These are phyloP conservation scores for Chaetodon trifascialis DNA, from an alignment of 2,113 vertebrate species.

Conservation along the genomic window DNA sequence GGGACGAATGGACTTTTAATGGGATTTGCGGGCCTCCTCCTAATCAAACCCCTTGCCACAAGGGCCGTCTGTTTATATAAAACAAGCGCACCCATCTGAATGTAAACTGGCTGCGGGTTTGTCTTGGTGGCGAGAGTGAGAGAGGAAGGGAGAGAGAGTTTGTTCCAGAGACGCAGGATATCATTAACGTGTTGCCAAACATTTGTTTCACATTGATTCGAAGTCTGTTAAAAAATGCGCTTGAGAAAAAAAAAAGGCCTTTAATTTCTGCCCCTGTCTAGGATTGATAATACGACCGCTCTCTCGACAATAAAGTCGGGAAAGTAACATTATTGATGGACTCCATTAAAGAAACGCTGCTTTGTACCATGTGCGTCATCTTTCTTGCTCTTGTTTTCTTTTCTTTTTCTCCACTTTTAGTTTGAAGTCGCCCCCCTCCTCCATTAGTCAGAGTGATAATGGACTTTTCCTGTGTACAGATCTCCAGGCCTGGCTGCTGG, in stretches of 20 bases:
- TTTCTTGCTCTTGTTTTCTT: constrained; percentile 71
- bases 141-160: constrained; percentile 48
- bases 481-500: constrained; percentile 71
- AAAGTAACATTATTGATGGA: constrained; percentile 75
- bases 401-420: constrained; percentile 57
- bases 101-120: constrained; percentile 81
- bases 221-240: constrained; percentile 65
- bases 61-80: constrained; percentile 81
- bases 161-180: constrained; percentile 67
- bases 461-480: constrained; percentile 74
- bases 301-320: constrained; percentile 67
- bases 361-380: constrained; percentile 71
- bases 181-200: constrained; percentile 76
- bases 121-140: constrained; percentile 63
- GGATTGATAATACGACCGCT: constrained; percentile 68
- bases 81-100: constrained; percentile 79
- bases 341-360: constrained; percentile 74
- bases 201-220: constrained; percentile 81
- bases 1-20: constrained; percentile 85
- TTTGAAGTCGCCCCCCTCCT: constrained; percentile 63
- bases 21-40: constrained; percentile 84
- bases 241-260: constrained; percentile 6
- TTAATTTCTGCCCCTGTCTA: constrained; percentile 63
- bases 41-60: constrained; percentile 84
- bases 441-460: constrained; percentile 76